Evolutionary conservation across 1,140 invertebrate genomes (phyloP).

Genomic region (Archivesica marissinica): DNA sequence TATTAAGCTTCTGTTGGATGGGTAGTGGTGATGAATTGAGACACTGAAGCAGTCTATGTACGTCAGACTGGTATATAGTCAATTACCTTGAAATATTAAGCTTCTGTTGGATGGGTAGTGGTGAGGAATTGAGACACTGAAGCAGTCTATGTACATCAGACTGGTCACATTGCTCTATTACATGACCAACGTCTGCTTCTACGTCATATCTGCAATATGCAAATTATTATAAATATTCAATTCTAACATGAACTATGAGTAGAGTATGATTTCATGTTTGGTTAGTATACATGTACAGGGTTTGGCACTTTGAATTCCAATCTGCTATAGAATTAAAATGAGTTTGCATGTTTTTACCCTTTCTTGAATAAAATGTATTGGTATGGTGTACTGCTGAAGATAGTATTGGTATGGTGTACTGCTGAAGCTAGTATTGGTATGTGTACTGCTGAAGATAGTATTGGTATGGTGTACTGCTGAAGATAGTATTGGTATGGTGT

Average conservation of each 20-base stretch:
- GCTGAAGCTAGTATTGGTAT: too few species aligned
- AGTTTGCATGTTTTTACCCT: too few species aligned
- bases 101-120: conserved; percentile 35
- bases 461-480: too few species aligned
- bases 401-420: too few species aligned
- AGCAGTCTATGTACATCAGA: conserved; percentile 45
- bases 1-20: conserved; percentile 35
- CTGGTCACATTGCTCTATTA: conserved; percentile 4
- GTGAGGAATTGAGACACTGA: conserved; percentile 33
- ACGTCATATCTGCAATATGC: conserved; percentile 25
- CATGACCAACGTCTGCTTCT: conserved; percentile 1
- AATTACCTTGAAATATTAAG: conserved; percentile 40
- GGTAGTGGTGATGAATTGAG: conserved; percentile 34
- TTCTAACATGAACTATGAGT: too few species aligned
- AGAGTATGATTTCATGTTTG: neutral
- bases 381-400: too few species aligned
- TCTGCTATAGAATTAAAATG: too few species aligned
- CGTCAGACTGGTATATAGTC: neutral
- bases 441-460: too few species aligned
- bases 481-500: too few species aligned
- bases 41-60: conserved; percentile 44
- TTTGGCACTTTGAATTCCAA: too few species aligned
- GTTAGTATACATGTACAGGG: neutral
- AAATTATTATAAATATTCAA: neutral
- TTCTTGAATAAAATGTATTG: too few species aligned